Evolutionary conservation across 2,113 vertebrate genomes (phyloP).

Genomic region (Pachycephala philippinensis): DNA sequence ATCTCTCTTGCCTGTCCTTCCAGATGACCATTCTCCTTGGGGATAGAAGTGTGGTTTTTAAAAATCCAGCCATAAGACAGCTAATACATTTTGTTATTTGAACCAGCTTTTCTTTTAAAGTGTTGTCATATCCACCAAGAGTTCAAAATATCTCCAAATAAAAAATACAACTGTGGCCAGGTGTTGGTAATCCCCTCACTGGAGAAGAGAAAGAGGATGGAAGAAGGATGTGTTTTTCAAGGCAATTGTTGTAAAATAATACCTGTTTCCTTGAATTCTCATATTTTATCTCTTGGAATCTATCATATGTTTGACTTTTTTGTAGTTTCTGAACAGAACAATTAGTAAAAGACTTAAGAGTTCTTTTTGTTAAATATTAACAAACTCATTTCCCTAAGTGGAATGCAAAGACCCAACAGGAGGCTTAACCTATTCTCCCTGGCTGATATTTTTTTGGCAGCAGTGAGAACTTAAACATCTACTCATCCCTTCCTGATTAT

Average conservation of each 20-base stretch:
- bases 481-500: background rate
- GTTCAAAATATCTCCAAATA: background rate
- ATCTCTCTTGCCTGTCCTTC: background rate
- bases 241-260: background rate
- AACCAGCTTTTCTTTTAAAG: background rate
- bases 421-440: background rate
- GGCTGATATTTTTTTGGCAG: background rate
- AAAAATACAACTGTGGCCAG: fast-evolving
- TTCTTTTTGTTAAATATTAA: background rate
- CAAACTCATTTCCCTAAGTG: background rate
- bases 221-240: background rate
- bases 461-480: background rate
- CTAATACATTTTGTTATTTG: background rate
- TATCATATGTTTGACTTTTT: background rate
- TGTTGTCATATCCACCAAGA: background rate
- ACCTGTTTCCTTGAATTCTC: background rate
- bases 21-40: background rate
- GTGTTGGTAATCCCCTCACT: background rate
- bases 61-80: background rate
- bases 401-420: background rate
- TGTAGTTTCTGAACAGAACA: background rate
- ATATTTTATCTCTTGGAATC: background rate
- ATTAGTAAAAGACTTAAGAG: background rate
- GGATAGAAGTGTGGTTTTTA: background rate
- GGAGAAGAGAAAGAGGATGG: background rate